These are phyloP conservation scores for Girardia tigrina DNA, from an alignment of 2,888 invertebrate genomes.

Conservation along the genomic window DNA sequence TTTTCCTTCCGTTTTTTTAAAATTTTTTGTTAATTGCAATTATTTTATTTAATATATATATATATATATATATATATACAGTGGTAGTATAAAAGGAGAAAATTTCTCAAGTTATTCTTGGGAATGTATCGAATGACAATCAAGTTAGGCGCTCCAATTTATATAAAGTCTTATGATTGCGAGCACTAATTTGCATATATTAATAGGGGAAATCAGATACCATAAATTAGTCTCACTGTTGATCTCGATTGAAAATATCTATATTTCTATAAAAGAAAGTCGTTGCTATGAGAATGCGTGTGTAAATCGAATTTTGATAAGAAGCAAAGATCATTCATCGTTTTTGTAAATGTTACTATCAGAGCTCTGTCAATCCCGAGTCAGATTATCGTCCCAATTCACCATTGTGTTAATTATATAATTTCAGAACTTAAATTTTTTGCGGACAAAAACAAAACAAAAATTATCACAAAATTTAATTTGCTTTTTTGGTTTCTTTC, in stretches of 20 bases:
- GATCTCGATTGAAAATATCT: neutral
- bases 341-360: neutral
- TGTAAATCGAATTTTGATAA: neutral
- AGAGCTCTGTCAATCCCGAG: neutral
- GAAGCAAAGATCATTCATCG: neutral
- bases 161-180: neutral
- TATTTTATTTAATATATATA: too few relatives aligned
- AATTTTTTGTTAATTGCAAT: too few relatives aligned
- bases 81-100: too few relatives aligned
- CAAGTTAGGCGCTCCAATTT: neutral
- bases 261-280: neutral
- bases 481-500: too few relatives aligned
- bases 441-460: too few relatives aligned
- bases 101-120: neutral
- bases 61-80: too few relatives aligned
- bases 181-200: neutral
- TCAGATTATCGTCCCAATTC: neutral
- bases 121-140: neutral
- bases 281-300: neutral
- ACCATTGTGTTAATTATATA: too few relatives aligned
- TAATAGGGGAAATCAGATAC: neutral
- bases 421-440: too few relatives aligned
- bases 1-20: too few relatives aligned
- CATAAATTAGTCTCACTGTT: neutral
- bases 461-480: too few relatives aligned